Percentiles rank a stretch among this genome's conserved stretches.
phyloP scores from a whole-genome alignment of 2,797 vertebrate species.

The Gallinago stenura region DNA sequence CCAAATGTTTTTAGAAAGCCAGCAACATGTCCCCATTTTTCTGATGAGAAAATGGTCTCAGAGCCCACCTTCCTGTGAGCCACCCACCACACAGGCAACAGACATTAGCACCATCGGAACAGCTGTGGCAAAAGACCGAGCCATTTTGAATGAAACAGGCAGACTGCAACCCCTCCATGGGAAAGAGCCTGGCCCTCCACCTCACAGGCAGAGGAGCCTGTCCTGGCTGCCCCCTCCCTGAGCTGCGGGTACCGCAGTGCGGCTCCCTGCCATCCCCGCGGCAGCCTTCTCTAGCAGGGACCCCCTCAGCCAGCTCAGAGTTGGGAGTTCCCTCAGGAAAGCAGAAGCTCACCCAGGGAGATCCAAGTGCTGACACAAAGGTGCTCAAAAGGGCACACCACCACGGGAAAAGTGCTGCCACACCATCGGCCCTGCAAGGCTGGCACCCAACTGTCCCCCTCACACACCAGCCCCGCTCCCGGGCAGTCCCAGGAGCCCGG shows the following conservation, averaged over 20 bases:
- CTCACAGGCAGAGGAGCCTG: not conserved
- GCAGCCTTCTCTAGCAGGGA: not conserved
- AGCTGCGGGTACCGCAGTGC: not conserved
- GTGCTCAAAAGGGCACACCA: not conserved
- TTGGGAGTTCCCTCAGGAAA: not conserved
- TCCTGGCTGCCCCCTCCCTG: not conserved
- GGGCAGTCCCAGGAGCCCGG: fast-evolving
- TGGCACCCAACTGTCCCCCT: fast-evolving
- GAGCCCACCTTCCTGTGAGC: not conserved
- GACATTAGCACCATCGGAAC: not conserved
- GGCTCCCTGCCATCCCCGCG: fast-evolving
- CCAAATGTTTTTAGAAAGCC: not conserved
- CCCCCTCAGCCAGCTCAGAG: too few species aligned
- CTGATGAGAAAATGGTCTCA: not conserved
- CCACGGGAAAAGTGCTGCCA: too few species aligned
- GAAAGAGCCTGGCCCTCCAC: not conserved
- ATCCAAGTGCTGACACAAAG: not conserved
- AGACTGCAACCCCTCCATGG: not conserved
- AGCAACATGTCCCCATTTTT: not conserved
- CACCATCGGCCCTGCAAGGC: too few species aligned
- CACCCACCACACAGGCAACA: not conserved
- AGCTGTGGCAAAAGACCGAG: fast-evolving
- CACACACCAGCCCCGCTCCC: not conserved
- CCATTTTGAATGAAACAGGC: not conserved
- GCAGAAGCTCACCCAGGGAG: not conserved